Base-by-base conservation (phyloP, 2,113 vertebrate genomes). In the Gasterosteus aculeatus region DNA sequence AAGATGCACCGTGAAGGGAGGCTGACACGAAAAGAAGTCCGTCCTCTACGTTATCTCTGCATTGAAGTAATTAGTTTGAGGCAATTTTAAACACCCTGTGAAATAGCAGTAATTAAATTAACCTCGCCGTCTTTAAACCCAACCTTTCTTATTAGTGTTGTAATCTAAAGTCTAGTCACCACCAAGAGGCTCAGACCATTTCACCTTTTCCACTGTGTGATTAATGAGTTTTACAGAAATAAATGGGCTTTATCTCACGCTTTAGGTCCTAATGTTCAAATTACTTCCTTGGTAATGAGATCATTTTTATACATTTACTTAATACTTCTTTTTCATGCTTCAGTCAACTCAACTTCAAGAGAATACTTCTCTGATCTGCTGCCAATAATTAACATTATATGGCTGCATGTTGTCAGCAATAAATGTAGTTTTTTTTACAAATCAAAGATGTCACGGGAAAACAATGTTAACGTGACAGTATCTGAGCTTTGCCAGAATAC, bases 141-240 rank as follows among this genome's bases (percentile, higher is more conserved):
- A 12, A 8, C 18, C 41, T 19, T 11, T 58, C 47, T 42, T 29
- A 80, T 83, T 83, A 83, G 69, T 42, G 47, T 59, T 61, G 0
- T 39, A 73, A 61, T 79, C 41, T 56, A 11, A 78, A 44, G 47
- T 51, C 5, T 29, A 7, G 54, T 49, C 35, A 69, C 22, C 26
- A 46, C n/a, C 3, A 56, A 57, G 19, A 64, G 59, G 16, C 42
- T 56, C 9, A 44, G 47, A 54, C 6, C 3, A 62, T 31, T 19
- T 53, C 2, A 42, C 59, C 14, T 39, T 11, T 31, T 39, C 1
- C 2, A 9, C 14, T 29, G 7, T 4, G 0, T 26, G 10, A 42
- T 63, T 63, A 53, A 72, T 72, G 47, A 73, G 33, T 31, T 62
- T 72, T 51, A 41, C 11, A 14, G 2, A 10, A 1, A 18, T 9